Base-by-base conservation (phyloP, 2,797 vertebrate species). In the Sphenodon punctatus region DNA sequence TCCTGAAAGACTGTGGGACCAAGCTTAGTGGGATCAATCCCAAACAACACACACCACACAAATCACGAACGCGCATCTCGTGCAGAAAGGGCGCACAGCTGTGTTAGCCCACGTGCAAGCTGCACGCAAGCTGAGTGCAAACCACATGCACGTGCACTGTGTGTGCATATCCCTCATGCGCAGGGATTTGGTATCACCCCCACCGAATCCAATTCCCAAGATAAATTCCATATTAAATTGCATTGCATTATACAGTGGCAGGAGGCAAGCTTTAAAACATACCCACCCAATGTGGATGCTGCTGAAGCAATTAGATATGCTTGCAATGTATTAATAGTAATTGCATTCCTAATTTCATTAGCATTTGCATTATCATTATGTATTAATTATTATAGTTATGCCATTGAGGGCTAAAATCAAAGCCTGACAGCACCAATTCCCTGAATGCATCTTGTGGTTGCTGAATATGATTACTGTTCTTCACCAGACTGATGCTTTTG, bases 361-460 rank as follows among this genome's bases (percentile, higher is more conserved):
- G 82, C 87, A 88, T 90, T 88, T 82, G 84, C 67, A 10, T 93
- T 85, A 90, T 85, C 75, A 38, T 87, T 65, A 73, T 64, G 83
- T 84, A 75, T 95, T 96, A 95, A 96, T 96, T 94, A 94, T 82
- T 84, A 20, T 77, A 89, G 89, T 67, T 68, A 83, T 90, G 91
- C 87, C 91, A 86, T 70, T 32, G 60, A 94, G 89, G 81, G 91
- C 88, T 86, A 85, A 87, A 80, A 82, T 60, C 89, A 60, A 79
- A 64, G 34, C 10, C 92, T 91, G 92, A 95, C 93, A 88, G 84
- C 82, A 89, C 56, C 88, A 92, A 93, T 91, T 94, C 94, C 94
- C 95, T 39, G 59, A 86, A 71, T 59, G 63, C 83, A 71, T 85
- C 79, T 90, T 95, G 95, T 93, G 95, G 95, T 92, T 83, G 72